phyloP scores from a whole-genome alignment of 2,888 invertebrate species.

The Exephanes ischioxanthus region DNA sequence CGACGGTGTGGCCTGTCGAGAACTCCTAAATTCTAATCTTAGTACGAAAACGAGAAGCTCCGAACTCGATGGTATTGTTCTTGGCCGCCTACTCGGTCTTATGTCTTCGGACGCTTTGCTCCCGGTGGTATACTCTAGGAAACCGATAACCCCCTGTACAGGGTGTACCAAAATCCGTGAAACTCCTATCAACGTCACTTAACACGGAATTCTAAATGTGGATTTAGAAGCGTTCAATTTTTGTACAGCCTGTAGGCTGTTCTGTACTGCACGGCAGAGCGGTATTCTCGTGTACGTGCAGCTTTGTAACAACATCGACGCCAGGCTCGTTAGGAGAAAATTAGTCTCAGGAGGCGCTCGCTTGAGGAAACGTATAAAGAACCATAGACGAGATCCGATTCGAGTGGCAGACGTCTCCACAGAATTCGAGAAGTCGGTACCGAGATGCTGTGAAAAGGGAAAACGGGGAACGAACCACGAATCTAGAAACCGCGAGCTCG shows the following conservation, averaged over 20 bases:
- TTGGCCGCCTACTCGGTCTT: constrained; percentile 53
- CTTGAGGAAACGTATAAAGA: constrained; percentile 16
- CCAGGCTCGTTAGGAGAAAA: constrained; percentile 43
- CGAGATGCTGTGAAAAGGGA: constrained; percentile 11
- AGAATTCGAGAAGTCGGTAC: constrained; percentile 21
- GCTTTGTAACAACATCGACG: constrained; percentile 30
- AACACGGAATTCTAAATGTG: not conserved
- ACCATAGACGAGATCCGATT: constrained; percentile 15
- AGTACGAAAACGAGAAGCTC: constrained; percentile 28
- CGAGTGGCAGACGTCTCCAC: constrained; percentile 7
- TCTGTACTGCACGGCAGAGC: not conserved
- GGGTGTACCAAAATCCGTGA: not conserved
- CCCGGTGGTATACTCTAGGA: constrained; percentile 27
- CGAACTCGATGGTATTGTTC: constrained; percentile 56
- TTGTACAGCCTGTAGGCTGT: not conserved
- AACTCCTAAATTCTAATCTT: constrained; percentile 60
- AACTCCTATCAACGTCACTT: not conserved
- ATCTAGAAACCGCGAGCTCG: constrained; percentile 30
- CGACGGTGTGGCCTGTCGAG: constrained; percentile 16
- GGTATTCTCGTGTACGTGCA: constrained; percentile 22
- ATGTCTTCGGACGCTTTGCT: constrained; percentile 18
- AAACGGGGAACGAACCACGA: constrained; percentile 18
- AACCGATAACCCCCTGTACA: constrained; percentile 18
- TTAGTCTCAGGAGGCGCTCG: constrained; percentile 32
- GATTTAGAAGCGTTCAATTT: constrained; percentile 1